Conservation (phyloP, 2,113 vertebrate species). For the Amazona vittata region DNA sequence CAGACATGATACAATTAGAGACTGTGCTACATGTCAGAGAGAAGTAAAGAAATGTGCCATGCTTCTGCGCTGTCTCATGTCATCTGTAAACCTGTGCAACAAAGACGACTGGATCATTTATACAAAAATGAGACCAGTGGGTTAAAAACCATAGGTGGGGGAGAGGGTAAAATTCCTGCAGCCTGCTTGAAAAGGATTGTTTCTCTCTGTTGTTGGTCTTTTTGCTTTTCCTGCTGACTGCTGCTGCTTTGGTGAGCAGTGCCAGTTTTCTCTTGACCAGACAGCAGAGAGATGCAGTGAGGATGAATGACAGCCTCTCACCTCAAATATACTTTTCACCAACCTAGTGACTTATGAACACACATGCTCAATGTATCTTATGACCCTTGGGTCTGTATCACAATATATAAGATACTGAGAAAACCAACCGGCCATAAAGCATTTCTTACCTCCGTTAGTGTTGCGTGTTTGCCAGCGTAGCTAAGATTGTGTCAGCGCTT, state of each 20-base stretch:
- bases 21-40: background rate
- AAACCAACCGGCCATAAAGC: constrained; percentile 64
- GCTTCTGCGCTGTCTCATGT: background rate
- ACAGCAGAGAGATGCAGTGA: constrained; percentile 33
- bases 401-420: constrained; percentile 57
- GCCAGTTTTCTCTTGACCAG: constrained; percentile 60
- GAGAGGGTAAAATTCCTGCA: constrained; percentile 20
- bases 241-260: constrained; percentile 67
- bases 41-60: rapidly evolving
- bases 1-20: background rate
- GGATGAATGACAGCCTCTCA: constrained; percentile 73
- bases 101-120: background rate
- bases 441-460: constrained; percentile 38
- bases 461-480: background rate
- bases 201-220: constrained; percentile 15
- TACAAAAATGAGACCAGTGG: background rate
- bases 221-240: constrained; percentile 69
- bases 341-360: constrained; percentile 66
- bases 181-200: constrained; percentile 49
- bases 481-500: constrained; percentile 51
- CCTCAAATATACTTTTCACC: constrained; percentile 70
- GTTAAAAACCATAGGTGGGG: constrained; percentile 2
- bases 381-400: constrained; percentile 51
- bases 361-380: constrained; percentile 48
- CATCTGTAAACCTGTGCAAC: background rate